These are phyloP conservation scores for Eptesicus fuscus DNA, from an alignment of 2,113 vertebrate species.

Conservation along the genomic window DNA sequence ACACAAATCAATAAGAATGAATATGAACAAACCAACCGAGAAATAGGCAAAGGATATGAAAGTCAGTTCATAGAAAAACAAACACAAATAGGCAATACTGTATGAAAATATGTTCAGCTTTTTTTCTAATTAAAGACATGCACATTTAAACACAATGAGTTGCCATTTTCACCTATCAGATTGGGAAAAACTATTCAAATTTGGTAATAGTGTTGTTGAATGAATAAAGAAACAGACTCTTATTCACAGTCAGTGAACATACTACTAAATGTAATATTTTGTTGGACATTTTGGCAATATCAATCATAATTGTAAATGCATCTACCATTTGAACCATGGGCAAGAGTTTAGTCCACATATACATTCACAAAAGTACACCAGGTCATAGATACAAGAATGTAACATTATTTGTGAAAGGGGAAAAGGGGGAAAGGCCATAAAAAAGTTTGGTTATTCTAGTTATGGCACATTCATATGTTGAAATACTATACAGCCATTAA, in stretches of 20 bases:
- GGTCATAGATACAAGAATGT: background rate
- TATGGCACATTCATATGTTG: background rate
- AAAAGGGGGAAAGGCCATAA: background rate
- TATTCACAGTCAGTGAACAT: background rate
- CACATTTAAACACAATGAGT: background rate
- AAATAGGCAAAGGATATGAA: constrained; percentile 52
- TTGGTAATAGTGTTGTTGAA: background rate
- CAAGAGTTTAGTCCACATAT: background rate
- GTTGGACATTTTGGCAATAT: background rate
- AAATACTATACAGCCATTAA: background rate
- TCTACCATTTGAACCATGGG: background rate
- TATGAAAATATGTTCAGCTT: constrained; percentile 32
- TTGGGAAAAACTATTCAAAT: background rate
- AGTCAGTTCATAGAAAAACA: background rate
- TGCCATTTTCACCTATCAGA: background rate
- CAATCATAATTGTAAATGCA: background rate
- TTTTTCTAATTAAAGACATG: background rate
- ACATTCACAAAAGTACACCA: background rate
- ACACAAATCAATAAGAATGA: constrained; percentile 33
- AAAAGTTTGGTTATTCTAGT: background rate
- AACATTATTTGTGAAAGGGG: background rate
- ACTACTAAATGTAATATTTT: background rate
- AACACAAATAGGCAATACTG: constrained; percentile 24
- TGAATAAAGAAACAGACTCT: background rate
- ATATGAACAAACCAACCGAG: constrained; percentile 21